Evolutionary conservation across 2,888 invertebrate species (phyloP), one percentile per base, ranked within the genome.

Genomic region (Octonoba sinensis): DNA sequence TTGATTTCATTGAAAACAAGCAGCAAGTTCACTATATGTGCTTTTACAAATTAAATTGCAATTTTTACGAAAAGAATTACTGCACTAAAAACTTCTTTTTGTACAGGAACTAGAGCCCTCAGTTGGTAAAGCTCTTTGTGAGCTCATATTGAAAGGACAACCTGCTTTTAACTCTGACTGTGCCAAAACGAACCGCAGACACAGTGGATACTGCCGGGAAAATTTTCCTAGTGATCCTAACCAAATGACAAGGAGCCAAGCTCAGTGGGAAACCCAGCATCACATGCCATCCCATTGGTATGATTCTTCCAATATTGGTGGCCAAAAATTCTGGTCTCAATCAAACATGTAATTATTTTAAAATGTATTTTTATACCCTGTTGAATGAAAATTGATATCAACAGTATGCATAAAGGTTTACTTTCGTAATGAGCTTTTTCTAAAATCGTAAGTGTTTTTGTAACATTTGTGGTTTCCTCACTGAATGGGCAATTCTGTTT

Each of bases 41-140:
- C 6, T 3, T 27, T 2, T 27, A 27, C 27, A 27, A 27, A 6
- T 27, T 27, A 27, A 27, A 6, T 27, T 27, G 27, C 27, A 27
- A 27, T 3, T 27, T 27, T 27, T 3, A 27, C 27, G 3, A 27
- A 54, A n/a, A n/a, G n/a, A n/a, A 54, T 54, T 3, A 3, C 54
- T 54, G 27, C 36, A 4, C 13, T 56, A 20, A 1, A 13, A 56
- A 4, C 56, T 56, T 56, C 20, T 20, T 65, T 72, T 65, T 83
- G 86, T 84, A 3, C 84, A 90, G 90, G 90, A 90, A 85, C 85
- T 90, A 44, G 90, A 90, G 77, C 88, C 89, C 18, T 86, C 85
- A 71, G 88, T 89, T 18, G 90, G 90, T 27, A 89, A 89, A 85
- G 86, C 87, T 18, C 85, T 90, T 44, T 87, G 89, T 46, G 87